phyloP scores from a whole-genome alignment of 2,113 vertebrate genomes.

The Trogon melanurus region DNA sequence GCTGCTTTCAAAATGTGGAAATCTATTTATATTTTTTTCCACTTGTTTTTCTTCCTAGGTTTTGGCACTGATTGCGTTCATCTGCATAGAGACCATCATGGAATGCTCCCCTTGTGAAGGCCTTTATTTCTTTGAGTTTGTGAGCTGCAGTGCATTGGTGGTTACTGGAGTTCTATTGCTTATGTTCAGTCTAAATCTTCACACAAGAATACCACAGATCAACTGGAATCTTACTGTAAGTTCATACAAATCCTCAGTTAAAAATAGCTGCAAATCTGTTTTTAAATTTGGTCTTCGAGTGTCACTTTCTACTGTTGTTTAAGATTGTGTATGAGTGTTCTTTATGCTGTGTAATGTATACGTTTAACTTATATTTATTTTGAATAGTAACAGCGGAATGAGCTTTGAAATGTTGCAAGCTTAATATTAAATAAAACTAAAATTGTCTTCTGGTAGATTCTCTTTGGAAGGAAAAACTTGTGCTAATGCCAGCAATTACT shows the following conservation, averaged over 20 bases:
- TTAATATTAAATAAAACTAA: not conserved
- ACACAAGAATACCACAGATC: constrained; percentile 91
- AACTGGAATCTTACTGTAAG: constrained; percentile 96
- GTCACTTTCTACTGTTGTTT: not conserved
- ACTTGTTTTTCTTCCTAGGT: constrained; percentile 78
- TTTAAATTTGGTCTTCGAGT: not conserved
- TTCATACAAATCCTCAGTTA: constrained; percentile 6
- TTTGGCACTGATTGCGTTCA: constrained; percentile 89
- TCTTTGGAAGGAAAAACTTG: not conserved
- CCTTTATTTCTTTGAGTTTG: constrained; percentile 98
- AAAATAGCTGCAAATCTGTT: not conserved
- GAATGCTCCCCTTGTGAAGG: constrained; percentile 92
- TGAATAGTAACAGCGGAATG: not conserved
- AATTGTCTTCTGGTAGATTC: not conserved
- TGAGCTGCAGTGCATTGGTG: constrained; percentile 95
- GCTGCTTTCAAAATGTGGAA: constrained; percentile 59
- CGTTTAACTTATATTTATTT: not conserved
- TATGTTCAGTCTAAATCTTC: constrained; percentile 91
- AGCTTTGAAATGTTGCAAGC: not conserved
- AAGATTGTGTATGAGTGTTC: not conserved
- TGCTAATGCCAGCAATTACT: not conserved
- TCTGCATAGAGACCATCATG: constrained; percentile 98
- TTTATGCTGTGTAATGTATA: not conserved
- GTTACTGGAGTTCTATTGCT: constrained; percentile 92
- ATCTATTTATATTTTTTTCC: constrained; percentile 66